Evolutionary conservation across 2,888 invertebrate species (phyloP), one percentile per base, ranked within the genome.

Genomic region (Xylophagus ater): DNA sequence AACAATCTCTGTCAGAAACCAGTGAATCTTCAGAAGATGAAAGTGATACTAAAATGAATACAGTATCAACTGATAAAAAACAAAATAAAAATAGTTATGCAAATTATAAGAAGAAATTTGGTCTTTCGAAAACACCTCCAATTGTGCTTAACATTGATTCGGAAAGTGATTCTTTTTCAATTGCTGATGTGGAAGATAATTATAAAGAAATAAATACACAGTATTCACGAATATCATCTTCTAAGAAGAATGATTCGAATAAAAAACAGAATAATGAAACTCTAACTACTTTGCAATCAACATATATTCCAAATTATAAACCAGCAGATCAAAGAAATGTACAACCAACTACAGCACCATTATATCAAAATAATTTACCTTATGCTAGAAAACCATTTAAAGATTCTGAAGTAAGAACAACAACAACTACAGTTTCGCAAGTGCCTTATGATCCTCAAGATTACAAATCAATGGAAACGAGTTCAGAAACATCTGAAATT

Each of bases 141-240:
- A 35, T 46, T 6, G 15, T 43, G 31, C 51, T 60, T 4, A 54
- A 57, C 40, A 47, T 51, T 4, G 53, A 50, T 4, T 51, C 49
- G 4, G 54, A 57, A 4, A 57, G 55, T 20, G 42, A 42, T 14
- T 13, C 23, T 13, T 12, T 18, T 14, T 42, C 41, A 5, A 38
- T 37, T 4, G 17, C 24, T 7, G 50, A 51, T 40, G 26, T 51
- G 0, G 47, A 45, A 10, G 54, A 53, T 21, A 48, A 41, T 28
- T 47, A 45, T 34, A 24, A 38, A 1, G 40, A 44, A 30, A 47
- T 44, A 14, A 53, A 53, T 41, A 42, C 47, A 12, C 50, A 52
- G 32, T 54, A 49, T 33, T 29, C 19, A 8, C 14, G 34, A 28
- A 34, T 26, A 26, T 26, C 26, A n/a, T 8, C 4, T 26, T n/a